Evolutionary conservation across 2,797 vertebrate species (phyloP).

Genomic region (Vireo griseus): DNA sequence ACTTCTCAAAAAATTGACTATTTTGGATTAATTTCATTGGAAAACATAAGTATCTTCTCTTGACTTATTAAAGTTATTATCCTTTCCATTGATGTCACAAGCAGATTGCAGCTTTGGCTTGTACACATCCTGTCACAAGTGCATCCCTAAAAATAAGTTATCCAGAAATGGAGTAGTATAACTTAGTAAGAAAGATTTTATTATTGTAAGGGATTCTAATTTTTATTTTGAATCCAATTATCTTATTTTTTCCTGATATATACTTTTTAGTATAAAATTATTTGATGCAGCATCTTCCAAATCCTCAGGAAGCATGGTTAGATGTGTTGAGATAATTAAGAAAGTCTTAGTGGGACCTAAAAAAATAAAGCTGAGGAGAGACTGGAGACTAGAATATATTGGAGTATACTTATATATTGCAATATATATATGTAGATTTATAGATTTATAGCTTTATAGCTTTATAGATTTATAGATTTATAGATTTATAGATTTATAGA

Average conservation of each 20-base stretch:
- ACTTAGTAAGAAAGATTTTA: not conserved
- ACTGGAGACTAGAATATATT: not conserved
- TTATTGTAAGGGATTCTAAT: not conserved
- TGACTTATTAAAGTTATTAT: not conserved
- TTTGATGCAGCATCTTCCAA: not conserved
- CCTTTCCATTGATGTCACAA: not conserved
- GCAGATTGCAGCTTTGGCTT: not conserved
- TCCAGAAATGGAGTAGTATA: accelerated
- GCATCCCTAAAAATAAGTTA: not conserved
- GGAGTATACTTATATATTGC: not conserved
- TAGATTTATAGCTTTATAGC: too few relatives aligned
- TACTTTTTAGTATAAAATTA: not conserved
- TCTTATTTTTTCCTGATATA: not conserved
- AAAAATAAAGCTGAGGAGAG: not conserved
- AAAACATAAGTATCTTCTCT: not conserved
- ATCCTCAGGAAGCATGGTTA: not conserved
- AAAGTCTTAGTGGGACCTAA: not conserved
- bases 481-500: too few relatives aligned
- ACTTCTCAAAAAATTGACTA: not conserved
- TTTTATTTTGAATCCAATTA: not conserved
- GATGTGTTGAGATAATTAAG: not conserved
- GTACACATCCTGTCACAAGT: not conserved
- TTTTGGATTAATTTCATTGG: accelerated
- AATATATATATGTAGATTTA: too few relatives aligned
- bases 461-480: too few relatives aligned